Base-by-base conservation (phyloP, 2,113 vertebrate genomes). In the Xiphophorus couchianus region DNA sequence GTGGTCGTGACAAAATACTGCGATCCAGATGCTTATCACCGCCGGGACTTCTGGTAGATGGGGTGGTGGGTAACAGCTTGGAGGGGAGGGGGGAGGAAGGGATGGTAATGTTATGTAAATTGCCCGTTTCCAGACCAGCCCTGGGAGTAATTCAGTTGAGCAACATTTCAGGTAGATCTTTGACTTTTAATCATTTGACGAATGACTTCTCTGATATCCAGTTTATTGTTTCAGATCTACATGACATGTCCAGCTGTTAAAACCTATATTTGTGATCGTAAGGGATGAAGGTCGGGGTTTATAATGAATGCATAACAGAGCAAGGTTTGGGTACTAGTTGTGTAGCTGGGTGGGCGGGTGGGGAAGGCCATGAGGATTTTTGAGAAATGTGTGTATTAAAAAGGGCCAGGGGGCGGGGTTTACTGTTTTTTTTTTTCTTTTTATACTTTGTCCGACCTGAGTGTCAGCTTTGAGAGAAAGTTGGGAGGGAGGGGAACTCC, bases 1-100 rank as follows among this genome's bases (percentile, higher is more conserved):
- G 96, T 98, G 91, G 97, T 97, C 77, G 97, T 98, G 92, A 97
- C 96, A 81, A 98, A 98, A 85, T 98, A 98, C 94, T 97, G 96
- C 92, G 97, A 98, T 93, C 97, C 97, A 62, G 97, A 98, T 67
- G 96, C 96, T 29, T 98, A 98, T 84, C 96, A 98, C 90, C 96
- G 96, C 89, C 93, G 96, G 81, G 97, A 97, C 89, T 97, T 97
- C 94, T 96, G 94, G 96, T 97, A 97, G 95, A 95, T 83, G 86
- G 31, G 73, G 64, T 71, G 67, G 37, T 73, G 25, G 73, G 61
- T 66, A 30, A 28, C n/a, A 15, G 33, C 9, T 37, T 11, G 35
- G 35, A 2, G 62, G 31, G 29, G 51, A 44, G 44, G 63, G 37
- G 1, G 63, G 62, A 69, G 27, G 63, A 61, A 69, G 27, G 19